phyloP scores from a whole-genome alignment of 2,888 invertebrate genomes.

The Drosophila trichaetosa region DNA sequence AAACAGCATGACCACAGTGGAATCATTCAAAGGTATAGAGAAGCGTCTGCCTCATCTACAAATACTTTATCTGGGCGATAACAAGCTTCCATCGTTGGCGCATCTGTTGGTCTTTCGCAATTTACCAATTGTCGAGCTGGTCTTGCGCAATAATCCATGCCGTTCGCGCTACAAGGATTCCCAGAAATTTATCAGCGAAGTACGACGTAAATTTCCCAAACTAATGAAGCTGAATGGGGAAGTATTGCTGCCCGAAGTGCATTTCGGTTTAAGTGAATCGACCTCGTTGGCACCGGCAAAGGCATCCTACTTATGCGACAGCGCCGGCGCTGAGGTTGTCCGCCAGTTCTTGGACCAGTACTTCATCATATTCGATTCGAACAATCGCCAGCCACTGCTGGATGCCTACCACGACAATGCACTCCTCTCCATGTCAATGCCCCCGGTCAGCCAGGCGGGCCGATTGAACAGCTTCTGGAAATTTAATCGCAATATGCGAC shows the following conservation, averaged over 20 bases:
- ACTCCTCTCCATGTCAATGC: constrained; percentile 89
- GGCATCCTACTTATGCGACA: constrained; percentile 52
- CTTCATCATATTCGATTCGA: constrained; percentile 92
- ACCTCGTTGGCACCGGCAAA: constrained; percentile 83
- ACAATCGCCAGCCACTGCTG: constrained; percentile 90
- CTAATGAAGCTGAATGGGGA: constrained; percentile 88
- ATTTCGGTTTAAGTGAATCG: constrained; percentile 91
- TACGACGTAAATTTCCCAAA: constrained; percentile 95
- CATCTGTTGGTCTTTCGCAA: constrained; percentile 86
- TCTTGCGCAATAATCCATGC: constrained; percentile 86
- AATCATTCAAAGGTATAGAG: constrained; percentile 88
- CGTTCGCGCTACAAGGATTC: constrained; percentile 50
- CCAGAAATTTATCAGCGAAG: constrained; percentile 88
- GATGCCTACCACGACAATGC: constrained; percentile 96
- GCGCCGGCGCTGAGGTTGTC: constrained; percentile 84
- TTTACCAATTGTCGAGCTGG: constrained; percentile 90
- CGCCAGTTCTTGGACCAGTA: constrained; percentile 94
- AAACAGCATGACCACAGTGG: constrained; percentile 90
- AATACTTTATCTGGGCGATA: constrained; percentile 92
- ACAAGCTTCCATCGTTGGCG: constrained; percentile 88
- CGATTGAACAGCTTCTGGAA: constrained; percentile 86
- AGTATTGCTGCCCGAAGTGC: constrained; percentile 86
- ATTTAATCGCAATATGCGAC: constrained; percentile 88
- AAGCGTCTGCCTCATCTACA: constrained; percentile 90
- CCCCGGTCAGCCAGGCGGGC: constrained; percentile 85